A percentile compares a stretch with the other conserved stretches of the same genome.
Evolutionary conservation across 1,140 invertebrate genomes (phyloP).

Genomic region (Rhagoletis pomonella): DNA sequence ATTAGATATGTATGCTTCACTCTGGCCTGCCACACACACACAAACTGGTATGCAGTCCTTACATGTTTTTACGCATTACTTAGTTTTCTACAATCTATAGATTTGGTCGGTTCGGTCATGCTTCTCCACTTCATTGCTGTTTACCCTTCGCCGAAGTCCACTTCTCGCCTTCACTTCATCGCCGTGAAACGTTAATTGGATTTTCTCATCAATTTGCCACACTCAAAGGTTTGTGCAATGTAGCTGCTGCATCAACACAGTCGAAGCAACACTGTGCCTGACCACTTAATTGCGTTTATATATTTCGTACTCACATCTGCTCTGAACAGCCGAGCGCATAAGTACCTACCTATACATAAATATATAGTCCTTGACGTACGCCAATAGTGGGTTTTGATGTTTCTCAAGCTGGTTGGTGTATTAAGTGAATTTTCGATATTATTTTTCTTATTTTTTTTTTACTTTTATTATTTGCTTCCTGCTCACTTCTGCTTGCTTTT

Average conservation of each 20-base stretch:
- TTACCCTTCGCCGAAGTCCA: not conserved
- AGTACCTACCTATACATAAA: not conserved
- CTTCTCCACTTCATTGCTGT: not conserved
- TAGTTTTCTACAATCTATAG: constrained; percentile 16
- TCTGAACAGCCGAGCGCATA: not conserved
- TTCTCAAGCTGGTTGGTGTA: constrained; percentile 10
- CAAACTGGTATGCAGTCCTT: not conserved
- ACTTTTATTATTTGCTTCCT: not conserved
- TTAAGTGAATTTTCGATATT: constrained; percentile 51
- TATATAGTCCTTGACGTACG: not conserved
- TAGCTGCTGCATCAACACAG: not conserved
- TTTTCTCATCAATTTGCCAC: constrained; percentile 47
- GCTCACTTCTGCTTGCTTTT: not conserved
- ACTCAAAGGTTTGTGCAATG: constrained; percentile 15
- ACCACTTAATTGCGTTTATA: constrained; percentile 46
- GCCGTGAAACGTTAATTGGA: constrained; percentile 44
- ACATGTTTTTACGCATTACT: not conserved
- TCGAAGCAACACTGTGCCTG: not conserved
- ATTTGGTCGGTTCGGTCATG: not conserved
- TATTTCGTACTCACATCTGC: constrained; percentile 39
- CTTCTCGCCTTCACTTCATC: not conserved
- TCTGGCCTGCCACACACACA: not conserved
- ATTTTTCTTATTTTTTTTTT: not conserved
- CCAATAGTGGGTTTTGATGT: constrained; percentile 37
- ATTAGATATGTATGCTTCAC: not conserved